Evolutionary conservation across 2,113 vertebrate genomes (phyloP), one percentile per base, ranked within the genome.

Genomic region (Coryphaenoides rupestris): DNA sequence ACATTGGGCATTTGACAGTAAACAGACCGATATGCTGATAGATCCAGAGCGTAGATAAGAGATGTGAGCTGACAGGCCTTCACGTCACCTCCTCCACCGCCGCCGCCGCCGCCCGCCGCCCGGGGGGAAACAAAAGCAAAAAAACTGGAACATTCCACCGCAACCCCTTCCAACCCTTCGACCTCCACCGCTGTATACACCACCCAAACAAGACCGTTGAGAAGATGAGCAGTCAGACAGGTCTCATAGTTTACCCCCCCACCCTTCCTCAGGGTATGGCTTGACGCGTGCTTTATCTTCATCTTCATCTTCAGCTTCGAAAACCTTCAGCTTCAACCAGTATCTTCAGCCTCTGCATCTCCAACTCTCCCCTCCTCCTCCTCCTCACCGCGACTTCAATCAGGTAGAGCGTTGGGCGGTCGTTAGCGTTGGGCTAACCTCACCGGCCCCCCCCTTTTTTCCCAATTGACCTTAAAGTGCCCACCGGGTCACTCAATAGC

Each of bases 1-100:
- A 12, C 69, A 26, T 64, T 63, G 74, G 84, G 84, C 77, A 68
- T 66, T 19, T 74, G 71, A 74, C 66, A 47, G 65, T 63, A 78
- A 82, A 69, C 63, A 64, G 56, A 23, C 58, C 66, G n/a, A n/a
- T n/a, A n/a, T 23, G 13, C 59, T 68, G 70, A 72, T 55, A 17
- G 65, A 80, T 71, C 5, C 63, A 19, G 58, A 77, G 65, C 47
- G 68, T 62, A 70, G 74, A 54, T 33, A 50, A 58, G 54, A 56
- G 70, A 60, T 58, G 16, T 33, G n/a, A 81, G 22, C 53, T n/a
- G n/a, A n/a, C n/a, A n/a, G n/a, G n/a, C n/a, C n/a, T n/a, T n/a
- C n/a, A n/a, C n/a, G n/a, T n/a, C n/a, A n/a, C n/a, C n/a, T n/a
- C n/a, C n/a, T n/a, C n/a, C n/a, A n/a, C n/a, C n/a, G n/a, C n/a